Base-by-base conservation (phyloP, 2,797 vertebrate species). In the Siniperca undulata region DNA sequence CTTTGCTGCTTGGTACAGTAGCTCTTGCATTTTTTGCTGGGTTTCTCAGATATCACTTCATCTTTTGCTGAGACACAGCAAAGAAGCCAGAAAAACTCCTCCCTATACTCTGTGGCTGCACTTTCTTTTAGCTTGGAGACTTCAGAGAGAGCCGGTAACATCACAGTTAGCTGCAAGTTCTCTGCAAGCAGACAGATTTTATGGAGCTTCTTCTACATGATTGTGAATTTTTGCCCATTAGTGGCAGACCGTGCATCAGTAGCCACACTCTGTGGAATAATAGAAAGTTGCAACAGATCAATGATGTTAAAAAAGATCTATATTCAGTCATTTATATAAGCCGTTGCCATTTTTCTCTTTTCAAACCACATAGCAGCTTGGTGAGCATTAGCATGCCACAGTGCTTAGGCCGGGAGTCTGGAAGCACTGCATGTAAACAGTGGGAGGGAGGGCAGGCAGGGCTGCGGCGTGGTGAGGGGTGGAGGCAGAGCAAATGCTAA, bases 401-500 rank as follows among this genome's bases (percentile, higher is more conserved):
- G 84, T 6, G 78, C 68, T 44, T 67, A 74, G 84, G 83, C 80
- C 22, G 17, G 48, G 78, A 16, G 86, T 90, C 88, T 91, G 91
- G 83, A 83, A 86, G 79, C 77, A 5, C 82, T 52, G 84, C 81
- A 12, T 89, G 89, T 85, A 90, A 91, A 91, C 90, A 90, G 91
- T 19, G 44, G 86, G 88, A 77, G 85, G 82, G 67, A 76, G 85
- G 72, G 68, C 42, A 14, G 78, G 81, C 74, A 48, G 67, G 87
- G 81, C 80, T 83, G 74, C 58, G 38, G 70, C 74, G 36, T 84
- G 88, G 86, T 22, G 86, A 91, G 84, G 84, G 86, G 89, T 69
- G 88, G 86, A 89, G 88, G 92, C 88, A 88, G 89, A 91, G 93
- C 90, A 92, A 93, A 91, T 91, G 93, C 94, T 95, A 96, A 96